phyloP scores from a whole-genome alignment of 2,113 vertebrate species.

The Gambusia affinis region DNA sequence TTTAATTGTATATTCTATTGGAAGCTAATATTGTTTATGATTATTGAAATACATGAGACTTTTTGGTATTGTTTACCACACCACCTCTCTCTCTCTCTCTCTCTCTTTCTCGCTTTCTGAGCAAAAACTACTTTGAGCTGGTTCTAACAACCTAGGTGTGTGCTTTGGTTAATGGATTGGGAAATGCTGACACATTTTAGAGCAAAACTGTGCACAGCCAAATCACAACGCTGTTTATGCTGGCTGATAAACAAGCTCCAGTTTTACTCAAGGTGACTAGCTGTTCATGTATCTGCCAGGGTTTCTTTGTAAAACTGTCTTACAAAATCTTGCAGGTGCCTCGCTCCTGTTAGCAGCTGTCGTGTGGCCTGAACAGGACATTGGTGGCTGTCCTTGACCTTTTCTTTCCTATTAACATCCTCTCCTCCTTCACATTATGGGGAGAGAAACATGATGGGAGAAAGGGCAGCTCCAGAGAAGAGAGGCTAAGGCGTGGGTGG shows the following conservation, averaged over 20 bases:
- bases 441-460: conserved; percentile 50
- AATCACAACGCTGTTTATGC: conserved; percentile 9
- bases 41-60: conserved; percentile 51
- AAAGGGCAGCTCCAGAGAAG: conserved; percentile 56
- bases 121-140: conserved; percentile 25
- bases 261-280: conserved; percentile 19
- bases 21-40: conserved; percentile 53
- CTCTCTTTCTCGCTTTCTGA: neutral
- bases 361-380: conserved; percentile 48
- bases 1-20: conserved; percentile 44
- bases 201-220: conserved; percentile 22
- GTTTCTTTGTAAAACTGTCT: neutral
- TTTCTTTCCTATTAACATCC: conserved; percentile 71
- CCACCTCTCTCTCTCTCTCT: neutral
- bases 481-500: conserved; percentile 54
- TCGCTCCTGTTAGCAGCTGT: conserved; percentile 30
- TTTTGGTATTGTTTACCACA: conserved; percentile 37
- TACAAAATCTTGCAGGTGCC: conserved; percentile 6
- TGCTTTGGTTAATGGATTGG: conserved; percentile 65
- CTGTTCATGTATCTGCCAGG: conserved; percentile 8
- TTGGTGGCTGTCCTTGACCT: conserved; percentile 72
- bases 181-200: conserved; percentile 54
- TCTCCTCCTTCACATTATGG: conserved; percentile 64
- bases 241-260: conserved; percentile 17
- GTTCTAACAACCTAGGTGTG: conserved; percentile 56